These are phyloP conservation scores for Masnerella sp. DNA, from an alignment of 2,888 invertebrate genomes.

Conservation along the genomic window DNA sequence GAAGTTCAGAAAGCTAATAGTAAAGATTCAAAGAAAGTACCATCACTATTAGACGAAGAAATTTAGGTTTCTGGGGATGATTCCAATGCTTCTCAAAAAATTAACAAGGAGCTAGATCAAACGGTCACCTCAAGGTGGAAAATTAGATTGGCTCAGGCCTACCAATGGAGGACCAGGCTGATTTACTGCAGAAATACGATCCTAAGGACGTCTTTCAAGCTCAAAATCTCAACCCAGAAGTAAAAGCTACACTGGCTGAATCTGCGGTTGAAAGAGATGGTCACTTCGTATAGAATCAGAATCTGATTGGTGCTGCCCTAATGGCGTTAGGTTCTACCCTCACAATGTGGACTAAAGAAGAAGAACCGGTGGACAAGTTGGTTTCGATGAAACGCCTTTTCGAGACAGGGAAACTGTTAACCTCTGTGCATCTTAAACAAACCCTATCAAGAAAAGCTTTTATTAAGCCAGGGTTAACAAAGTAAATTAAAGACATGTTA, in stretches of 20 bases:
- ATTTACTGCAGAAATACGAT: neutral
- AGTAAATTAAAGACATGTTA: constrained; percentile 9
- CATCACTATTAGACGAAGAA: too few relatives aligned
- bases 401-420: too few relatives aligned
- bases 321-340: neutral
- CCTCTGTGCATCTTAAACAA: too few relatives aligned
- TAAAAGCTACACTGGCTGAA: neutral
- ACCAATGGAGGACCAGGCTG: neutral
- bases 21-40: too few relatives aligned
- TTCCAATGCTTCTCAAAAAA: neutral
- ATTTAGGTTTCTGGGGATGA: too few relatives aligned
- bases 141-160: neutral
- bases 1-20: too few relatives aligned
- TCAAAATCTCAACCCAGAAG: neutral
- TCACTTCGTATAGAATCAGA: neutral
- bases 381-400: too few relatives aligned
- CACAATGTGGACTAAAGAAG: too few relatives aligned
- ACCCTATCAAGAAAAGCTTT: too few relatives aligned
- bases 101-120: neutral
- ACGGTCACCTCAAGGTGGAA: neutral
- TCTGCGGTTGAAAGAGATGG: neutral
- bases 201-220: neutral
- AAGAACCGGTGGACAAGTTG: too few relatives aligned
- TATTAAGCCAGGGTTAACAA: too few relatives aligned
- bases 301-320: neutral